These are phyloP conservation scores for Cheumatopsyche charites DNA, from an alignment of 1,140 invertebrate genomes.

Conservation along the genomic window DNA sequence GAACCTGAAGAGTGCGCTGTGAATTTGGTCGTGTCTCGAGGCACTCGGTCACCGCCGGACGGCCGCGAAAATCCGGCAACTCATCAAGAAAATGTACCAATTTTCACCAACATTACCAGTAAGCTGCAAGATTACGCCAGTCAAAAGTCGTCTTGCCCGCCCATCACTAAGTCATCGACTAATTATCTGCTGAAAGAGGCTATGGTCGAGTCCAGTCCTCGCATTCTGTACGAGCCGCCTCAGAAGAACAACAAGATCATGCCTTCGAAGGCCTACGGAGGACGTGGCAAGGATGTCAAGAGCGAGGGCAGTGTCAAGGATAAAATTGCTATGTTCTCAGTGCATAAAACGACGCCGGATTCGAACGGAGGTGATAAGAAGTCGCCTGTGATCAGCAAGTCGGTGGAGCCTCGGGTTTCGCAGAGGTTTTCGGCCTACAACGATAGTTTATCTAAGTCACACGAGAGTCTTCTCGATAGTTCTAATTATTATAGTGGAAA, in stretches of 20 bases:
- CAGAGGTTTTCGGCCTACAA: conserved; percentile 22
- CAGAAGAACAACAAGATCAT: conserved; percentile 23
- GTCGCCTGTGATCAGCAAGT: background rate
- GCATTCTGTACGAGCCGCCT: conserved; percentile 39
- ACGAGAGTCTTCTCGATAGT: conserved; percentile 32
- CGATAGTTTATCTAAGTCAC: conserved; percentile 29
- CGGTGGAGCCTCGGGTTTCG: background rate
- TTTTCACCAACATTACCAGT: conserved; percentile 51
- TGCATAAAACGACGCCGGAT: conserved; percentile 58
- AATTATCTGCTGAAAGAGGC: conserved; percentile 24
- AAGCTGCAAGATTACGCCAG: conserved; percentile 32
- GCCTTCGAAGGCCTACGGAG: conserved; percentile 37
- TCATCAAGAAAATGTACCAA: conserved; percentile 66
- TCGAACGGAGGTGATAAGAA: conserved; percentile 50
- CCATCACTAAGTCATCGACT: background rate
- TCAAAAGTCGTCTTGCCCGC: conserved; percentile 13
- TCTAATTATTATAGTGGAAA: background rate
- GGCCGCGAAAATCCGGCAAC: conserved; percentile 85
- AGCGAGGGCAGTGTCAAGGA: conserved; percentile 81
- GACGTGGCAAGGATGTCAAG: conserved; percentile 71
- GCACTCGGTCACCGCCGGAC: conserved; percentile 81
- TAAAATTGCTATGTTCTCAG: conserved; percentile 88
- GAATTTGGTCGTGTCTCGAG: conserved; percentile 53
- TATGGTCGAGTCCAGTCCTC: conserved; percentile 24
- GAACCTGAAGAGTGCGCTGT: conserved; percentile 42